Base-by-base conservation (phyloP, 2,113 vertebrate genomes). In the Rhombomys opimus region DNA sequence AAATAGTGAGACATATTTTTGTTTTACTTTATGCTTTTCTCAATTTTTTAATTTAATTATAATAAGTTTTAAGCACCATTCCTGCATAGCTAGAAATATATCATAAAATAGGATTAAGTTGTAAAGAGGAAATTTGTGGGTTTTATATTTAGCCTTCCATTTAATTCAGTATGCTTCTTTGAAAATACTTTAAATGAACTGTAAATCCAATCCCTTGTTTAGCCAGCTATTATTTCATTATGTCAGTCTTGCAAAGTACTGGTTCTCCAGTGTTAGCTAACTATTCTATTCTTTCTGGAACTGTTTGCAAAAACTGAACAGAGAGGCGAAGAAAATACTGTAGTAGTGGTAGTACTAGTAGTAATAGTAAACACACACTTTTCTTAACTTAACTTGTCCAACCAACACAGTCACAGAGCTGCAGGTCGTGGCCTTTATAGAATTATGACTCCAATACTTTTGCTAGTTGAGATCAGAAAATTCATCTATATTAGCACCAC, bases 381-480 rank as follows among this genome's bases (percentile, higher is more conserved):
- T 92, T 97, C 54, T 87, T 70, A 63, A 94, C 95, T 57, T 61
- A 96, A 73, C 35, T 93, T 95, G 41, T 77, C 67, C 95, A 13
- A 85, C 89, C 87, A 95, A 84, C 86, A 30, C 78, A 87, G 38
- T 93, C 90, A 57, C 91, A 93, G 80, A 96, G 25, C 78, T 96
- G 1, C 7, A 93, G 84, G 46, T 11, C n/a, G 68, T 96, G 41
- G 11, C 73, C 85, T 96, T 93, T 92, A 32, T 88, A 81, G 91
- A 96, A 93, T 78, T 87, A 92, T 90, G n/a, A 92, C 23, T 91
- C 90, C n/a, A 95, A 67, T 96, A 84, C 73, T 25, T 41, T 5
- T 73, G 87, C 78, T 97, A 93, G 57, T 88, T 93, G 94, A 93
- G 23, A 96, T 94, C 35, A 96, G 65, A 94, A 96, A 96, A 65